Evolutionary conservation across 2,888 invertebrate genomes (phyloP), one percentile per base, ranked within the genome.

Genomic region (Lasioglossum zephyrum): DNA sequence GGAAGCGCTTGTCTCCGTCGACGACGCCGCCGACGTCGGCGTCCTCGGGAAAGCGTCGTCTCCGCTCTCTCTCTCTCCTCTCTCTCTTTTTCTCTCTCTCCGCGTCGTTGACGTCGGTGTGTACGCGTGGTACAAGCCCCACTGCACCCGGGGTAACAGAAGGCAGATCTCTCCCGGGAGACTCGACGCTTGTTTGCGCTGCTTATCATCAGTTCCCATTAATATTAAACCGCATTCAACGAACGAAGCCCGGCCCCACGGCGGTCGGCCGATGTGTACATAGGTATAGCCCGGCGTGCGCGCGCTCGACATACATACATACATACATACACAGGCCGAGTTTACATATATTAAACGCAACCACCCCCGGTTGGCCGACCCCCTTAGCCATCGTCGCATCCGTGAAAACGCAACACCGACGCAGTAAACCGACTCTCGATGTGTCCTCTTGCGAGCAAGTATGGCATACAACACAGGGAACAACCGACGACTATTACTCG

Each of bases 201-300:
- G 95, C 95, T 95, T 95, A 95, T 95, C 95, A 95, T 95, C 95
- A 94, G 94, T 93, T 94, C 94, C 94, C 95, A 95, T 95, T 95
- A 95, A 95, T 95, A 95, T 95, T 95, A 95, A 95, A 95, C 95
- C 95, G 95, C 95, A 95, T 95, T 95, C 95, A 95, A 92, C 95
- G 94, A 93, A 93, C 93, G 93, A 93, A 93, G 94, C 93, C 93
- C 92, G 85, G 87, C 89, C 87, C 76, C 66, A 76, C 83, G 84
- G 84, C 87, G 88, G 90, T 84, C 84, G 80, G 73, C 79, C 91
- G 86, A 82, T 89, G 90, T 91, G 89, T 92, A 92, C 91, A 88
- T 87, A 90, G 88, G 86, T 89, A 84, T 86, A 88, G 82, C 81
- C 85, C 79, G 77, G n/a, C 41, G 84, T 79, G 8, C 31, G 66